Conservation (phyloP, 2,797 vertebrate species). For the Anomalospiza imberbis region DNA sequence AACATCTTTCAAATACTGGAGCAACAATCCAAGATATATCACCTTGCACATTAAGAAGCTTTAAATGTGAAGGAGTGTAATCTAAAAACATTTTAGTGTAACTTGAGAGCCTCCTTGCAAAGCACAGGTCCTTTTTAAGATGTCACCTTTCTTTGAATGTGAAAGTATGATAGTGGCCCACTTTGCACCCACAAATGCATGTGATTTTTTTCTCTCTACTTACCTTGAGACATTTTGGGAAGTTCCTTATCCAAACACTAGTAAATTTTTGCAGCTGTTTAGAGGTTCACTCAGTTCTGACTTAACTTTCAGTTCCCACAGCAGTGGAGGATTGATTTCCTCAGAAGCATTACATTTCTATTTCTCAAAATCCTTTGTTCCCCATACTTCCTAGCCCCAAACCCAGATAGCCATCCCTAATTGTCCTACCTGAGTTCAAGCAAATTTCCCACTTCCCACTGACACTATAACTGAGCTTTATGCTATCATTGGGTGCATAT, state of each 20-base stretch:
- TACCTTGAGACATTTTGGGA: not conserved
- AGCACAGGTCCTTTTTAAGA: not conserved
- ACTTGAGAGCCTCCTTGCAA: not conserved
- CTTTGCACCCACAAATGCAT: not conserved
- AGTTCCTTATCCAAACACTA: not conserved
- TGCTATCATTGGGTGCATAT: constrained; percentile 18
- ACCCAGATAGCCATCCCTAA: not conserved
- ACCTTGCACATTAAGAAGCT: not conserved
- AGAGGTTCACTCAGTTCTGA: not conserved
- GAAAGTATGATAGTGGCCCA: not conserved
- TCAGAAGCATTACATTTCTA: not conserved
- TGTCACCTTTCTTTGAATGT: not conserved
- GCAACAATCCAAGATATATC: not conserved
- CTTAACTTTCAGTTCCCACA: not conserved
- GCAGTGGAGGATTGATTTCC: not conserved
- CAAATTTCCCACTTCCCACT: constrained; percentile 47
- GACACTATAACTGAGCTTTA: not conserved
- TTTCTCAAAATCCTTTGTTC: not conserved
- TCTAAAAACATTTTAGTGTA: not conserved
- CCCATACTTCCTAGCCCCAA: not conserved
- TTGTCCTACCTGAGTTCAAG: constrained; percentile 16
- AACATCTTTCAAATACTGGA: not conserved
- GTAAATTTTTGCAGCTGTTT: not conserved
- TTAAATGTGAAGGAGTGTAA: not conserved
- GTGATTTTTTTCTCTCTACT: not conserved